Evolutionary conservation across 2,113 vertebrate genomes (phyloP), one percentile per base, ranked within the genome.

Genomic region (Gambusia holbrooki): DNA sequence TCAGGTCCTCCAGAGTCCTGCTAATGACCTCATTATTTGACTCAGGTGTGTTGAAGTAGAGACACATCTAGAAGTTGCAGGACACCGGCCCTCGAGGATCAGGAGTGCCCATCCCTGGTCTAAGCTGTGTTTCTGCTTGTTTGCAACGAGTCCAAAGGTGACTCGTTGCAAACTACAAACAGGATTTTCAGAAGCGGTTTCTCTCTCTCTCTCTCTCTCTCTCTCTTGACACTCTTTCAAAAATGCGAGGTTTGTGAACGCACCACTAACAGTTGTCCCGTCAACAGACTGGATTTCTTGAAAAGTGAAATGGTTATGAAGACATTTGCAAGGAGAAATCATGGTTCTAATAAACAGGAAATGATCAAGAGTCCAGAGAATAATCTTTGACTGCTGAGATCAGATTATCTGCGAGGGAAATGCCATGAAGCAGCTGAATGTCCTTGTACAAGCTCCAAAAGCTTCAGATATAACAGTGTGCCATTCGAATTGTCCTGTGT

Each of bases 401-500:
- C 62, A 69, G 32, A 54, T 71, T 28, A 42, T 42, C 11, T 42
- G 3, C 1, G 42, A 67, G 8, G 28, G n/a, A 22, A 3, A 3
- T 62, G 40, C 2, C 40, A 61, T 27, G 13, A 28, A 40, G 15
- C 30, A 0, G 27, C 29, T 74, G 9, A 37, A 29, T 42, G 33
- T 69, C 71, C 15, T 61, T 62, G 1, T 12, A 61, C 13, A 0
- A 58, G 32, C 69, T 27, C 19, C 64, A 37, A 69, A 69, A 30
- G 32, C 27, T 63, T 22, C 25, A 35, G 15, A 32, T 13, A 25
- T 64, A 48, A 8, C 14, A 29, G 28, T 25, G 4, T 63, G 48
- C 28, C 15, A 8, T 42, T 73, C 0, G 48, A 70, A 69, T 40
- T 69, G 64, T 48, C 54, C 68, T 37, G 14, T 67, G 48, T 76